Evolutionary conservation across 53 echinoderm and acorn worm genomes (phyloP), one percentile per base, ranked within the genome.

Genomic region (Apostichopus leukothele): DNA sequence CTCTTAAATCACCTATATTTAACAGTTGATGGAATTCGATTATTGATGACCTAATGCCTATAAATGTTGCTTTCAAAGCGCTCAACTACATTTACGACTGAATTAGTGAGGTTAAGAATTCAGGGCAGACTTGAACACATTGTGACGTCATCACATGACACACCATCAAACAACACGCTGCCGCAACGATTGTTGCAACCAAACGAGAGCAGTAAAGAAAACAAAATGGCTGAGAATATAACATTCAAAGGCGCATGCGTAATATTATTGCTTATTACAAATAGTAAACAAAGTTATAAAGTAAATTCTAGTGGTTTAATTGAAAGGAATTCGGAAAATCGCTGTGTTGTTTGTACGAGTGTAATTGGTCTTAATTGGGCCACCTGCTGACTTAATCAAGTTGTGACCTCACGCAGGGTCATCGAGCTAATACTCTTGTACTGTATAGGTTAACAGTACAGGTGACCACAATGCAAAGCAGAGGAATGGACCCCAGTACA

Each of bases 351-450:
- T 79, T 79, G 79, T 51, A 79, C 79, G 51, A 16, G 39, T 1
- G 51, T 79, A 79, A 79, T 53, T 79, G 79, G 18, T 51, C 79
- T 54, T 52, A 78, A 79, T 79, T 79, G 79, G 79, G 54, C 79
- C 79, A 79, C 79, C 79, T 12, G 79, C 79, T 51, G 79, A 51
- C 51, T 53, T 53, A n/a, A 16, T 79, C 79, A 19, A 11, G 53
- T 52, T 16, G 51, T 79, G 79, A 53, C 79, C 52, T 79, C 53
- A 79, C 52, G 1, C 5, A 51, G 39, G 77, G 21, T 63, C 63
- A 16, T 16, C 0, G 63, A 63, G 16, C 39, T 0, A 39, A 39
- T 39, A 39, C 39, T 39, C 39, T 39, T 39, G 39, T 39, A 63
- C 0, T 63, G 5, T 13, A 16, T 5, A 63, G 63, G 7, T 7